Evolutionary conservation across 2,113 vertebrate species (phyloP).

Genomic region (Scalopus aquaticus): DNA sequence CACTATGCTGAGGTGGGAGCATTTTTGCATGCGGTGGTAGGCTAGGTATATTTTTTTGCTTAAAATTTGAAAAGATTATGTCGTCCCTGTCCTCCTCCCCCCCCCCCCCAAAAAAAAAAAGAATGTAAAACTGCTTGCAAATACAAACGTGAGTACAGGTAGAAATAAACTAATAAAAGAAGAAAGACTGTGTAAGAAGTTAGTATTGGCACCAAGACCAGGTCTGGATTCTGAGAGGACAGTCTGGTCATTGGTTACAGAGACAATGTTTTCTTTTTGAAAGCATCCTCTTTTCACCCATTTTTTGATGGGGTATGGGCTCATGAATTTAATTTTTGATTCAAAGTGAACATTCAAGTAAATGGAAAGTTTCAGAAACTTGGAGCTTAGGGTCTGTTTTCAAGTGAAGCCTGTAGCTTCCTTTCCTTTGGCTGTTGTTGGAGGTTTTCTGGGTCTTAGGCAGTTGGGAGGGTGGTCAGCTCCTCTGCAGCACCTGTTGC

Average conservation of each 20-base stretch:
- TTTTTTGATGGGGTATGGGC: not conserved
- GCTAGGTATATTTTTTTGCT: not conserved
- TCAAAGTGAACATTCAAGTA: not conserved
- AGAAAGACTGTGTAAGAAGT: not conserved
- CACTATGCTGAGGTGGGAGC: not conserved
- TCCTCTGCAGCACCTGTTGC: not conserved
- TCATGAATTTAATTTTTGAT: slow-evolving; percentile 18
- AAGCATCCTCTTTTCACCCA: not conserved
- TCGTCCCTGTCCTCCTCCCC: not conserved
- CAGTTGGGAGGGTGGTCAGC: not conserved
- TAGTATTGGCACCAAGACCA: not conserved
- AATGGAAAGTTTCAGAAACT: slow-evolving; percentile 16
- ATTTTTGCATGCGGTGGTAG: not conserved
- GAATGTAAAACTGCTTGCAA: not conserved
- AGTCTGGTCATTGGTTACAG: not conserved
- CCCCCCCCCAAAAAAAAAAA: not conserved
- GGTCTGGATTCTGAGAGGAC: not conserved
- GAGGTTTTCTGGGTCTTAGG: not conserved
- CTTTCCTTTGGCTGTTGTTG: no score
- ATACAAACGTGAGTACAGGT: not conserved
- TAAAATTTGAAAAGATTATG: slow-evolving; percentile 40
- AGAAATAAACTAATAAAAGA: not conserved
- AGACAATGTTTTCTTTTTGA: slow-evolving; percentile 12
- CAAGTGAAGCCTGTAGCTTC: not conserved
- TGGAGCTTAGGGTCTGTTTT: not conserved